Evolutionary conservation across 2,888 invertebrate species (phyloP), one percentile per base, ranked within the genome.

Genomic region (Omphaloscelis lunosa): DNA sequence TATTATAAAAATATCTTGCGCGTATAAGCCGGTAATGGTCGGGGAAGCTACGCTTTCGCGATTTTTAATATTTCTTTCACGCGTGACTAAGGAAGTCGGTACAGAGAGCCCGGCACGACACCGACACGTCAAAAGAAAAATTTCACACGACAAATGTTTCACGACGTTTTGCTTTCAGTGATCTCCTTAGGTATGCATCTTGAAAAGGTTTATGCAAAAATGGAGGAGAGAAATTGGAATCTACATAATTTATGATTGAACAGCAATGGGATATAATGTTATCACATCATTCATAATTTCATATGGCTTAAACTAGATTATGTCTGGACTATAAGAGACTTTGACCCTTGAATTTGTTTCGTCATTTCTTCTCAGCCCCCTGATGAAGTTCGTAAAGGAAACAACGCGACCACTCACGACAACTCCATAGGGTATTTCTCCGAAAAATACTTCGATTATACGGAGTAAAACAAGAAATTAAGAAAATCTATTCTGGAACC

Each of bases 31-130:
- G 73, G 75, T 86, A 88, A 82, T 85, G 80, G 83, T 81, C 72
- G 82, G 79, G 62, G 84, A 80, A 77, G 88, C 88, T 83, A 92
- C 91, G 92, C 92, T 93, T 93, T 94, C 91, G 89, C 89, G 89
- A 86, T 89, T 90, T 90, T 86, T 82, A 85, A 86, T 92, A 89
- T 90, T 85, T 90, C 90, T 88, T 87, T 89, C 90, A 86, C 90
- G 88, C 88, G 83, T 81, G 73, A 78, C 41, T 86, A 78, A 75
- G 79, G 73, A 82, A 77, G 79, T 56, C 75, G 61, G 59, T 75
- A 75, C 65, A 69, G 34, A 56, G 76, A 72, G 63, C 79, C 63
- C 65, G 27, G 68, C 51, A 51, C 69, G 58, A 61, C 70, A 66
- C 75, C 56, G 65, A 63, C 72, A 41, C 20, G 51, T 20, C 58